Evolutionary conservation across 2,888 invertebrate species (phyloP).

Genomic region (Taenaris catops): DNA sequence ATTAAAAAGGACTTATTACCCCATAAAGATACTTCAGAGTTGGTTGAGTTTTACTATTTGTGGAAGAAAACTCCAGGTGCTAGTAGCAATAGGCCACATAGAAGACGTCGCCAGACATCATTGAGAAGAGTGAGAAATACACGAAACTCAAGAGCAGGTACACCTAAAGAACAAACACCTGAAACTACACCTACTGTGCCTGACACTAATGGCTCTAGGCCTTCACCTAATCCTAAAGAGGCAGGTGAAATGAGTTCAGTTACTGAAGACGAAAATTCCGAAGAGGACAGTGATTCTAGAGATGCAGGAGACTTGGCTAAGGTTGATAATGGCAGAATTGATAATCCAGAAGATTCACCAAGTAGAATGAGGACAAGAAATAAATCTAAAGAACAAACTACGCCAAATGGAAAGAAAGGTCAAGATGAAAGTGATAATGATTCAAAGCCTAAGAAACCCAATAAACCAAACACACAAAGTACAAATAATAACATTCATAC

Average conservation of each 20-base stretch:
- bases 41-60: constrained; percentile 99
- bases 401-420: constrained; percentile 66
- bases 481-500: constrained; percentile 57
- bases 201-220: constrained; percentile 77
- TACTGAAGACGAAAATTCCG: constrained; percentile 94
- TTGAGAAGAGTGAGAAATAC: constrained; percentile 93
- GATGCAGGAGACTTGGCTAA: constrained; percentile 89
- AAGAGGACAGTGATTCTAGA: constrained; percentile 96
- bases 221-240: constrained; percentile 85
- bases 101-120: constrained; percentile 92
- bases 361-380: constrained; percentile 94
- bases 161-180: constrained; percentile 86
- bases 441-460: constrained; percentile 56
- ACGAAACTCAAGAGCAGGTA: constrained; percentile 90
- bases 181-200: constrained; percentile 75
- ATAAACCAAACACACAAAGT: constrained; percentile 54
- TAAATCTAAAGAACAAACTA: constrained; percentile 87
- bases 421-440: constrained; percentile 75
- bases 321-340: constrained; percentile 89
- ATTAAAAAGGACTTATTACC: constrained; percentile 97
- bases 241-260: constrained; percentile 87
- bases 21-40: constrained; percentile 97
- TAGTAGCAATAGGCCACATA: constrained; percentile 96
- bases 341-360: constrained; percentile 89
- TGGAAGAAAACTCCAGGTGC: constrained; percentile 99